Percentiles rank a stretch among this genome's conserved stretches.
Evolutionary conservation across 2,113 vertebrate species (phyloP).

Genomic region (Megaleporinus macrocephalus): DNA sequence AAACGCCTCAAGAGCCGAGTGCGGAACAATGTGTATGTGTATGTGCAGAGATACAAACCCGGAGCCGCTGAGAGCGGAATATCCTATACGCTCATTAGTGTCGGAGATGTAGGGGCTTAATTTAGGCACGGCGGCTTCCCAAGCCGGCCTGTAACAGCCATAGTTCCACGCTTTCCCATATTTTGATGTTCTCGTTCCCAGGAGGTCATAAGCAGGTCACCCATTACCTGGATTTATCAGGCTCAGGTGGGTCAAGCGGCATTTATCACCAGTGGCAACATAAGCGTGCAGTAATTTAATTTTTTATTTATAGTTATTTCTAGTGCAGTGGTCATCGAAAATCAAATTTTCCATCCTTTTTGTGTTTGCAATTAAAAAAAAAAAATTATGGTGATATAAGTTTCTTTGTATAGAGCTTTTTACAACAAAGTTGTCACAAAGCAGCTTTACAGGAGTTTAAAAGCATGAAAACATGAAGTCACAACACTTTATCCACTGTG

Average conservation of each 20-base stretch:
- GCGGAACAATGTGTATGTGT: constrained; percentile 17
- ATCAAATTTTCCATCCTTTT: no score
- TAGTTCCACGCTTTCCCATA: background rate
- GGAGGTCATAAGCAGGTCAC: background rate
- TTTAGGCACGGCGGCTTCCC: background rate
- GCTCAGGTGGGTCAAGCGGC: background rate
- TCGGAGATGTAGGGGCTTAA: constrained; percentile 1
- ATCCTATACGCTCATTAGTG: constrained; percentile 28
- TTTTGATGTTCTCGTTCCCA: background rate
- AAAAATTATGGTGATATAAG: no score
- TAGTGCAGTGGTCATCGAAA: no score
- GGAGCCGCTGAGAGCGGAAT: background rate
- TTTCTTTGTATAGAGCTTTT: no score
- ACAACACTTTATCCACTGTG: no score
- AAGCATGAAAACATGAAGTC: no score
- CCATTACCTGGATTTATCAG: background rate
- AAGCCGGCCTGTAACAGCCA: background rate
- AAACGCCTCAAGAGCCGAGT: constrained; percentile 15
- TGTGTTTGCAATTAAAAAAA: no score
- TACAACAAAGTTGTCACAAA: no score
- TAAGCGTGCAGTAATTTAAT: no score
- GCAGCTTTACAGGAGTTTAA: no score
- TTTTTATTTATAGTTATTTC: no score
- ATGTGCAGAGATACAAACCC: background rate
- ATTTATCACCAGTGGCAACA: no score